Evolutionary conservation across 2,888 invertebrate genomes (phyloP), one percentile per base, ranked within the genome.

Genomic region (Dasysyrphus tricinctus): DNA sequence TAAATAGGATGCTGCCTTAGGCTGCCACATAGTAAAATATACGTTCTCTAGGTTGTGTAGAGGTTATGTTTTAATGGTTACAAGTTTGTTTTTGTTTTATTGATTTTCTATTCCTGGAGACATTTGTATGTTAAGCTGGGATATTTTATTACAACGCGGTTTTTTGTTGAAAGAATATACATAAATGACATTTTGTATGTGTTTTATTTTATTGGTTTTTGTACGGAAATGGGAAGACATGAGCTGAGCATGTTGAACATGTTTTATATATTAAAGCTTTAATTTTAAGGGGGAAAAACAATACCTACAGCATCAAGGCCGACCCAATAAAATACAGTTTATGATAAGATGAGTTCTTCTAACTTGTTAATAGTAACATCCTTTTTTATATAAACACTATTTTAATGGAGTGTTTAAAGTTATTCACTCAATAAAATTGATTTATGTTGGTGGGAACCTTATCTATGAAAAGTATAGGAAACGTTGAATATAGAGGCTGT

Each of bases 81-180:
- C 32, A 80, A 67, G 57, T 79, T 67, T 72, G 51, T 54, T 61
- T 39, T 72, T 54, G 61, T 78, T 70, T 69, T 69, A 54, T 69
- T 54, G 69, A 54, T 69, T 69, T 69, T 39, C 39, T 69, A 54
- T 69, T 59, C 16, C 16, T 32, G 57, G 34, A 59, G 57, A 69
- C 57, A 69, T 69, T 57, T 76, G 16, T 29, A 37, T 76, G 65
- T 44, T 39, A 37, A 67, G 65, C 54, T 49, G 42, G 24, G 14
- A 54, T 77, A 16, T 39, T 37, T 69, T 49, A 57, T 69, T 77
- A 56, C 47, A 67, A 47, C 34, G 76, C 37, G 24, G 69, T 37
- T 65, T 63, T 65, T 37, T 14, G 32, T 76, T 67, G 67, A 11
- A 70, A 51, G 14, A n/a, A 69, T 47, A 37, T 19, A 0, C 3